Conservation (phyloP, 1,140 invertebrate genomes). For the Saccostrea echinata region DNA sequence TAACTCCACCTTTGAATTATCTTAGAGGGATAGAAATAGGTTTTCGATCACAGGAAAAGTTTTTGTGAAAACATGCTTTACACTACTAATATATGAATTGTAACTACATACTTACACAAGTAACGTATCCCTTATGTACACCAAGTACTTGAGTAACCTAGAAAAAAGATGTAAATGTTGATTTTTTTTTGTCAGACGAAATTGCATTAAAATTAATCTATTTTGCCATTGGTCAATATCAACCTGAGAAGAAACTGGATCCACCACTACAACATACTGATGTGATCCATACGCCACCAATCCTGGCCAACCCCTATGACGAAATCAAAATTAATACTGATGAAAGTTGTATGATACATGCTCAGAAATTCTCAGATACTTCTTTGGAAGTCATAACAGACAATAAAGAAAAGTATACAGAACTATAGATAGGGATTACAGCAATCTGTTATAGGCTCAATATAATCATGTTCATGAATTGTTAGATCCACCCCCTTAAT, state of each 20-base stretch:
- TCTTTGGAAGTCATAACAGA: background rate
- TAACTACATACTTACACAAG: background rate
- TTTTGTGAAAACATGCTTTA: no score
- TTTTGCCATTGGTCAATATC: no score
- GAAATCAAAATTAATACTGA: background rate
- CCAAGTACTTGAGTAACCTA: constrained; percentile 33
- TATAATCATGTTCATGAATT: no score
- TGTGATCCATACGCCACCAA: constrained; percentile 39
- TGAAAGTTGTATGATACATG: background rate
- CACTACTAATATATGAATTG: no score
- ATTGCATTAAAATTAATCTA: background rate
- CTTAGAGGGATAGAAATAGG: no score
- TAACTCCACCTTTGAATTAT: no score
- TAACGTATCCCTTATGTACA: background rate
- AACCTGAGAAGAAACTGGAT: constrained; percentile 40
- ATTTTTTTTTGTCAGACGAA: background rate
- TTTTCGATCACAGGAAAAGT: no score
- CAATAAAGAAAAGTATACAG: background rate
- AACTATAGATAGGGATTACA: background rate
- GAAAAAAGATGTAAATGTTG: background rate
- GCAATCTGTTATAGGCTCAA: no score
- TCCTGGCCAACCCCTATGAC: constrained; percentile 15
- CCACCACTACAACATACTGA: constrained; percentile 37
- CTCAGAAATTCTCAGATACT: background rate
- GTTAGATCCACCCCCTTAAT: no score